Evolutionary conservation across 1,140 invertebrate species (phyloP).

Genomic region (Apis mellifera): Amel_HAv3.1 CM009945.2:6648501-6649000

Average conservation of each 20-base stretch:
- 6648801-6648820: not conserved
- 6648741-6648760: slow-evolving; percentile 12
- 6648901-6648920: slow-evolving; percentile 15
- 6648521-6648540: not conserved
- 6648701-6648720: slow-evolving; percentile 14
- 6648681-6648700: not conserved
- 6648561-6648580: not conserved
- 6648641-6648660: not conserved
- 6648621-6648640: not conserved
- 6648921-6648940: not conserved
- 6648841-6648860: not conserved
- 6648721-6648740: slow-evolving; percentile 15
- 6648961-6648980: not conserved
- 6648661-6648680: not conserved
- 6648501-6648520: no score
- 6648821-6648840: slow-evolving; percentile 1
- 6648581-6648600: not conserved
- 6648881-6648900: not conserved
- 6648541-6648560: no score
- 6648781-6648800: slow-evolving; percentile 23
- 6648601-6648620: slow-evolving; percentile 19
- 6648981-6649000: not conserved
- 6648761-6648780: not conserved
- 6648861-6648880: no score
- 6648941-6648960: slow-evolving; percentile 18